These are phyloP conservation scores for Tupiocoris notatus DNA, from an alignment of 2,888 invertebrate species.

Conservation along the genomic window DNA sequence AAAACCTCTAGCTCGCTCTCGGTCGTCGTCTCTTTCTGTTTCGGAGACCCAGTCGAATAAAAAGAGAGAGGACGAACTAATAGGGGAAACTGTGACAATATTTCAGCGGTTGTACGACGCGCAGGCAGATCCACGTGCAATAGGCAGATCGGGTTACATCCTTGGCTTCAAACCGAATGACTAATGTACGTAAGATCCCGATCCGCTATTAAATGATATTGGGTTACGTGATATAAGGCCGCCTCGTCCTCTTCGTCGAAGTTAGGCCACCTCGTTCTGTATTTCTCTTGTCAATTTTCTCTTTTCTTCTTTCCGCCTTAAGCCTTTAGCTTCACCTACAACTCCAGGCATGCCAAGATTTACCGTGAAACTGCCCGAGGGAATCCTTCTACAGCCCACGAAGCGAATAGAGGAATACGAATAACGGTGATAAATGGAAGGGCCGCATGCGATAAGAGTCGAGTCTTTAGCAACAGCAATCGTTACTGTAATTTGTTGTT, in stretches of 20 bases:
- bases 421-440: too few species aligned
- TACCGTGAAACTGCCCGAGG: not conserved
- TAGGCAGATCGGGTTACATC: not conserved
- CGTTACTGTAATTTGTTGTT: too few species aligned
- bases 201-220: conserved; percentile 29
- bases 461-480: too few species aligned
- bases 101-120: not conserved
- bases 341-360: not conserved
- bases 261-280: not conserved
- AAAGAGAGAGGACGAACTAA: conserved; percentile 11
- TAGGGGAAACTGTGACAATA: conserved; percentile 24
- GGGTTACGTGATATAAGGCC: conserved; percentile 20
- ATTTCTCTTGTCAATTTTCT: not conserved
- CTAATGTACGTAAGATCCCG: conserved; percentile 15
- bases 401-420: too few species aligned
- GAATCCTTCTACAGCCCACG: too few species aligned
- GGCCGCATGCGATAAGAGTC: too few species aligned
- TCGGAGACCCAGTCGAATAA: too few species aligned
- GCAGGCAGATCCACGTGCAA: not conserved
- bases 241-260: conserved; percentile 2
- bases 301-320: not conserved
- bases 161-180: conserved; percentile 19
- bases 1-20: too few species aligned
- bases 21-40: too few species aligned
- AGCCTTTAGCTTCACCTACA: not conserved